Base-by-base conservation (phyloP, 2,888 invertebrate genomes). In the Sympetrum striolatum region DNA sequence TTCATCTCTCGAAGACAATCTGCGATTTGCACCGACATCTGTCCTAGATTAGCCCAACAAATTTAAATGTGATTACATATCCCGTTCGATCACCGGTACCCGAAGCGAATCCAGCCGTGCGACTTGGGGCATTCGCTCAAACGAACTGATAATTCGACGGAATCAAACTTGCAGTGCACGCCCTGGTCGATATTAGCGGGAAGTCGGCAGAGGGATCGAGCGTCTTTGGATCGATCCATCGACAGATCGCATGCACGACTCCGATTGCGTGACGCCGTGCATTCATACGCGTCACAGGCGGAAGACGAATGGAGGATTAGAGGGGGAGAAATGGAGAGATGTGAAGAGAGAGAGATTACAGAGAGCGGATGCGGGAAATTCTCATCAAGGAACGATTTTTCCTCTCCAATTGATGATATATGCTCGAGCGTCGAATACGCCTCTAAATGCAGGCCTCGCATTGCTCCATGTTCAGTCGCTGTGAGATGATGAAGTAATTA, bases 221-320 rank as follows among this genome's bases (percentile, higher is more conserved):
- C 64, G 60, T 64, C 64, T 79, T 25, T 22, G 64, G 12, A 73
- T 73, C 73, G 73, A 73, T 73, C 73, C 73, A 73, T 73, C 73
- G 73, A 31, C 14, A 31, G 73, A 73, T 73, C 25, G 73, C 73
- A 73, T 73, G 86, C 82, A 82, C 90, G 90, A 79, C 79, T 58
- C 90, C 48, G 90, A 73, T 80, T 86, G 82, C 82, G 86, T 90
- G 82, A 90, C 86, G 86, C 60, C 81, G 14, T 58, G 90, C 39
- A 81, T 44, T 58, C 53, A 48, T 60, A 90, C 58, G 39, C 58
- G 81, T 60, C 53, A 35, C 37, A 58, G 35, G 37, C n/a, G 39
- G 80, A 81, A 37, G 60, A 90, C 31, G 73, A 31, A 81, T 25
- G 35, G 58, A 31, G 8, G 82, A 58, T 44, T 14, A 60, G 31